Conservation (phyloP, 2,888 invertebrate genomes). For the Dendrolimus pini region DNA sequence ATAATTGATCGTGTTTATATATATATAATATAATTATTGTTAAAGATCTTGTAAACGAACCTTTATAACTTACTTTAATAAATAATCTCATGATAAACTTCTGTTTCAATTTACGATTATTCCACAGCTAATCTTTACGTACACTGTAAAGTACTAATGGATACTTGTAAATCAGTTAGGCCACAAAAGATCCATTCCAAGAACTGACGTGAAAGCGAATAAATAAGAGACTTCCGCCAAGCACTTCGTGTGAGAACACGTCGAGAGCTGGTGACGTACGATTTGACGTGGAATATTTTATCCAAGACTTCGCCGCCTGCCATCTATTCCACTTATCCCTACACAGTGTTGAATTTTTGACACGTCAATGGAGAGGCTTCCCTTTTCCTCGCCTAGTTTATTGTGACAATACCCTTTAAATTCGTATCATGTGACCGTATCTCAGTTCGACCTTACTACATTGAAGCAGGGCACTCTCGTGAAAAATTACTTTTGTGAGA, state of each 20-base stretch:
- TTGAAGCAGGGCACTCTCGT: background rate
- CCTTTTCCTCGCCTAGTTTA: slow-evolving; percentile 66
- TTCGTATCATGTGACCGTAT: slow-evolving; percentile 49
- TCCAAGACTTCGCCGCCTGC: slow-evolving; percentile 53
- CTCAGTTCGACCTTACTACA: slow-evolving; percentile 22
- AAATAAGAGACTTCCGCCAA: slow-evolving; percentile 70
- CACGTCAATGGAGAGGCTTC: slow-evolving; percentile 56
- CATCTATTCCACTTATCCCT: slow-evolving; percentile 74
- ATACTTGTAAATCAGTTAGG: slow-evolving; percentile 50
- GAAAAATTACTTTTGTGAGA: slow-evolving; percentile 8
- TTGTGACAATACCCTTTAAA: slow-evolving; percentile 60
- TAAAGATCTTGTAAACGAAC: too few relatives aligned
- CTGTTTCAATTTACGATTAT: too few relatives aligned
- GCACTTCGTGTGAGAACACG: slow-evolving; percentile 66
- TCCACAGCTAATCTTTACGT: too few relatives aligned
- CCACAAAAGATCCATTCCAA: slow-evolving; percentile 55
- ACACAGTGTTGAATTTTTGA: slow-evolving; percentile 73
- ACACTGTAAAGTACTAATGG: too few relatives aligned
- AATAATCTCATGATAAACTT: too few relatives aligned
- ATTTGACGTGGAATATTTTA: slow-evolving; percentile 74
- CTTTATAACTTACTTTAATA: too few relatives aligned
- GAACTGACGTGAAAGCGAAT: slow-evolving; percentile 64
- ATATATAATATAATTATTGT: too few relatives aligned
- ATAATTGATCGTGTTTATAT: slow-evolving; percentile 66
- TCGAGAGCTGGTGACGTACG: slow-evolving; percentile 71